These are phyloP conservation scores for Charadrius vociferus DNA, from an alignment of 2,113 vertebrate genomes.

Conservation along the genomic window DNA sequence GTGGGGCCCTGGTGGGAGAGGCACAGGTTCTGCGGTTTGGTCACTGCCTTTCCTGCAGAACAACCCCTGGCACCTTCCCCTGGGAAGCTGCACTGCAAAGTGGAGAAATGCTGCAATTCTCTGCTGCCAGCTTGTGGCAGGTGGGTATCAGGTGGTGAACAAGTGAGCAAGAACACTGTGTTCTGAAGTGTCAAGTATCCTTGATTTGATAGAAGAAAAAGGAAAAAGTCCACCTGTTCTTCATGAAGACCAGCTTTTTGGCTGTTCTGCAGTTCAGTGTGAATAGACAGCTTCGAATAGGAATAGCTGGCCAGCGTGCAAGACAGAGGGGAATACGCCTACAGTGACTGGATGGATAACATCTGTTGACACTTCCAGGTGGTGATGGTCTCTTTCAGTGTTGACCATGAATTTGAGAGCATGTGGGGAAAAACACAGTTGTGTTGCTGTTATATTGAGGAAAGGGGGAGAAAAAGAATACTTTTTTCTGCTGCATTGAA, in stretches of 20 bases:
- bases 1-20: not conserved
- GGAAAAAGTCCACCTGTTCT: not conserved
- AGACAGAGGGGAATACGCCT: not conserved
- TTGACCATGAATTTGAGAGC: not conserved
- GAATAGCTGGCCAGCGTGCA: not conserved
- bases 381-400: not conserved
- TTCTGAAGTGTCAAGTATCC: not conserved
- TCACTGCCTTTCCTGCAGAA: not conserved
- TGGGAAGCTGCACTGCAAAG: not conserved
- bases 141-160: not conserved
- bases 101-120: not conserved
- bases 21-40: not conserved
- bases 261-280: not conserved
- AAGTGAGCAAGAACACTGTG: fast-evolving
- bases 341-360: not conserved
- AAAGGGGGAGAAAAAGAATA: not conserved
- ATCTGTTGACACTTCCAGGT: not conserved
- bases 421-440: not conserved
- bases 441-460: not conserved
- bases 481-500: not conserved
- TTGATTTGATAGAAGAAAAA: not conserved
- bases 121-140: not conserved
- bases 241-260: not conserved
- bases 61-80: not conserved
- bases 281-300: not conserved